Evolutionary conservation across 2,113 vertebrate species (phyloP).

Genomic region (Raja brachyura): DNA sequence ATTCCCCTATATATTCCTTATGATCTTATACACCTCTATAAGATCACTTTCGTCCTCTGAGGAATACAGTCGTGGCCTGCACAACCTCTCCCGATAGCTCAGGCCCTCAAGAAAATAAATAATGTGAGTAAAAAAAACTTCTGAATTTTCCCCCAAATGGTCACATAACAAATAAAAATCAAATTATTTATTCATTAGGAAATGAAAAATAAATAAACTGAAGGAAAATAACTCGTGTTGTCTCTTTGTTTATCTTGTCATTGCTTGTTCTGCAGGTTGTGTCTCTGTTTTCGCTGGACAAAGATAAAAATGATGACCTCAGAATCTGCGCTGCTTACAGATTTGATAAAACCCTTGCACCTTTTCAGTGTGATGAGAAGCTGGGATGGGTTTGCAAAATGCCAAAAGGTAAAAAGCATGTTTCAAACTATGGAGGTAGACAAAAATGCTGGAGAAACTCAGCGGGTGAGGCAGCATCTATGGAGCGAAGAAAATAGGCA

Average conservation of each 20-base stretch:
- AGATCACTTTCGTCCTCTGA: no score
- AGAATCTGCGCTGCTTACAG: slow-evolving; percentile 75
- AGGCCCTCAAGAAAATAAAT: no score
- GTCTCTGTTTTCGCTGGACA: slow-evolving; percentile 73
- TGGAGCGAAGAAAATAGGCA: no score
- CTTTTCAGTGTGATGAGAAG: slow-evolving; percentile 67
- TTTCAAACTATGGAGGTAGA: not conserved
- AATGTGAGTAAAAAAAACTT: no score
- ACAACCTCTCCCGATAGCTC: no score
- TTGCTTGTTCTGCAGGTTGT: slow-evolving; percentile 64
- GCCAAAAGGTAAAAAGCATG: slow-evolving; percentile 64
- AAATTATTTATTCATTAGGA: not conserved
- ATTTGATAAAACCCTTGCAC: slow-evolving; percentile 61
- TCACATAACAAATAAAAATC: not conserved
- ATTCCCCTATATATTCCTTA: no score
- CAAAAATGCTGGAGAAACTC: no score
- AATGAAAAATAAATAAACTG: not conserved
- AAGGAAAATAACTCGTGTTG: not conserved
- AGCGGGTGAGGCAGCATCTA: no score
- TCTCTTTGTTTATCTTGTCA: not conserved
- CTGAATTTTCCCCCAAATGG: not conserved
- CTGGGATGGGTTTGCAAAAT: slow-evolving; percentile 93
- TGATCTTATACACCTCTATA: no score
- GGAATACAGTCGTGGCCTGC: no score
- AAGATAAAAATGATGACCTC: slow-evolving; percentile 66